phyloP scores from a whole-genome alignment of 2,113 vertebrate genomes.

The Telmatochromis sp. region DNA sequence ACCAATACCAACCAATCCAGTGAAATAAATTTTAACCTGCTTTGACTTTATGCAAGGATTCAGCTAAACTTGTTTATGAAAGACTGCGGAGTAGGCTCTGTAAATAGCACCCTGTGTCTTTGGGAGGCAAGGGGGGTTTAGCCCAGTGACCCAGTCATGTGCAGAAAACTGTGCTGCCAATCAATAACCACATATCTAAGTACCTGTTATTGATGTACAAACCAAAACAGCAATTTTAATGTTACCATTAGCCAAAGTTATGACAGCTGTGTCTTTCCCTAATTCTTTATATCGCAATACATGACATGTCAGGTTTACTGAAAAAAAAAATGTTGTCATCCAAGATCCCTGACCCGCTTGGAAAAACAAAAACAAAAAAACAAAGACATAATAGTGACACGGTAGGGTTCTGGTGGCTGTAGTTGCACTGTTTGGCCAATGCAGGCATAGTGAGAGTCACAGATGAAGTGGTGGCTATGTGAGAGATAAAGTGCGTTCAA shows the following conservation, averaged over 20 bases:
- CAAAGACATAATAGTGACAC: neutral
- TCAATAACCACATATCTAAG: neutral
- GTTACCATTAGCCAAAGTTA: neutral
- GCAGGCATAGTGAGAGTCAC: neutral
- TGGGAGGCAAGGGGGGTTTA: neutral
- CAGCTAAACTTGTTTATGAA: neutral
- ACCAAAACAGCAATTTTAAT: neutral
- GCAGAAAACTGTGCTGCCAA: neutral
- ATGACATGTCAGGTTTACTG: neutral
- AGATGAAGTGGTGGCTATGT: neutral
- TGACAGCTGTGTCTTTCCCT: neutral
- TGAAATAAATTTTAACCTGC: neutral
- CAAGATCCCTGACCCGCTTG: neutral
- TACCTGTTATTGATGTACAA: neutral
- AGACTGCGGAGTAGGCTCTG: neutral
- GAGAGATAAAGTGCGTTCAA: constrained; percentile 60
- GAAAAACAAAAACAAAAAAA: neutral
- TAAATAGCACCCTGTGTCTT: neutral
- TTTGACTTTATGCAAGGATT: neutral
- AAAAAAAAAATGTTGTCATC: neutral
- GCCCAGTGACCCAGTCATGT: neutral
- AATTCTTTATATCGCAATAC: neutral
- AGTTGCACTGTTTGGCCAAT: neutral
- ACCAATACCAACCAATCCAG: neutral
- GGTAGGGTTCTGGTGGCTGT: neutral